phyloP scores from a whole-genome alignment of 2,113 vertebrate species.

The Eleginops maclovinus region DNA sequence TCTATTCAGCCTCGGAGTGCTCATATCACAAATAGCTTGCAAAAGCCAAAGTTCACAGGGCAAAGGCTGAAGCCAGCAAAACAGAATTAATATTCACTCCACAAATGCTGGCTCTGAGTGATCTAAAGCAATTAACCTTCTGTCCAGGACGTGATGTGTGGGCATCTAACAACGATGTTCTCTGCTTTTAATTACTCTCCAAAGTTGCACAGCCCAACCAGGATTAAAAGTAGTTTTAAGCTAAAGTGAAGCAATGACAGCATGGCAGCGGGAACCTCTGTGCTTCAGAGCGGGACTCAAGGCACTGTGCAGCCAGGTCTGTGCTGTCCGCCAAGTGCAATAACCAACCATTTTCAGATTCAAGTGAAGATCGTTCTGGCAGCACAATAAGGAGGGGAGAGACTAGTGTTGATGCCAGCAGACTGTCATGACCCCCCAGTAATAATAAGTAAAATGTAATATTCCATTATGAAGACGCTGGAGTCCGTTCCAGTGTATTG shows the following conservation, averaged over 20 bases:
- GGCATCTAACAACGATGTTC: constrained; percentile 55
- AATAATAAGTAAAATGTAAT: constrained; percentile 43
- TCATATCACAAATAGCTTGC: constrained; percentile 24
- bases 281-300: not conserved
- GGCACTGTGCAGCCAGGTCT: not conserved
- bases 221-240: constrained; percentile 68
- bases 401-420: constrained; percentile 27
- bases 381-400: constrained; percentile 3
- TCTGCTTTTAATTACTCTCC: constrained; percentile 72
- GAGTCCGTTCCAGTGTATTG: constrained; percentile 8
- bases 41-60: constrained; percentile 39
- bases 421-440: constrained; percentile 14
- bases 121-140: constrained; percentile 77
- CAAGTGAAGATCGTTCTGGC: not conserved
- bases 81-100: constrained; percentile 70
- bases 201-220: constrained; percentile 28
- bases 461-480: constrained; percentile 36
- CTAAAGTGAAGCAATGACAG: constrained; percentile 36
- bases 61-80: constrained; percentile 45
- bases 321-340: not conserved
- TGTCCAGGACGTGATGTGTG: constrained; percentile 60
- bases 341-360: constrained; percentile 39
- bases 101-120: constrained; percentile 22
- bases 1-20: constrained; percentile 7
- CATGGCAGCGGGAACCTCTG: constrained; percentile 8